Conservation (phyloP, 2,113 vertebrate species). For the Microcebus griseorufus region DNA sequence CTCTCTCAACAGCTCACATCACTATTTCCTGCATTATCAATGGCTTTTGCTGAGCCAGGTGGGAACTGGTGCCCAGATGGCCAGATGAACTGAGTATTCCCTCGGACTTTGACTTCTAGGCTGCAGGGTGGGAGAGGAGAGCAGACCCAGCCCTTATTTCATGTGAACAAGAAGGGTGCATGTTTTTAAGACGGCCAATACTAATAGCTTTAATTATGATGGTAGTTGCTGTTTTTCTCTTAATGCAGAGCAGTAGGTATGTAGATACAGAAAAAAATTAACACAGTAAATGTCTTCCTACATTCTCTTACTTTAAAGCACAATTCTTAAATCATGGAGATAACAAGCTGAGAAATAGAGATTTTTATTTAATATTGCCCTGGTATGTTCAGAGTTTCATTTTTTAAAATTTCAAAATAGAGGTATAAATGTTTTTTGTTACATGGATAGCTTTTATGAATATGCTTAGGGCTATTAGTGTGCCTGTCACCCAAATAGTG, state of each 20-base stretch:
- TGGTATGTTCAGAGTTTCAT: not conserved
- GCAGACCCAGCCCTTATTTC: not conserved
- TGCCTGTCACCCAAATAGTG: too few relatives aligned
- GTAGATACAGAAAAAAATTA: not conserved
- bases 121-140: not conserved
- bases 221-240: not conserved
- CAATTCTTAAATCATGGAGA: not conserved
- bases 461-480: too few relatives aligned
- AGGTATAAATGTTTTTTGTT: too few relatives aligned
- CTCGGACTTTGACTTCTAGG: not conserved
- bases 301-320: not conserved
- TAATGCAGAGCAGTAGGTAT: not conserved
- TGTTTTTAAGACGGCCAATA: not conserved
- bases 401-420: not conserved
- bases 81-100: not conserved
- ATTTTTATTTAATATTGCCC: not conserved
- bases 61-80: not conserved
- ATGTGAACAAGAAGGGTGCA: not conserved
- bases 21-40: constrained; percentile 33
- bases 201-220: not conserved
- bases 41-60: not conserved
- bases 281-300: not conserved
- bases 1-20: not conserved
- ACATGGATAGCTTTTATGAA: too few relatives aligned
- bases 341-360: not conserved